These are phyloP conservation scores for Schrankia costaestrigalis DNA, from an alignment of 2,888 invertebrate genomes.

Conservation along the genomic window DNA sequence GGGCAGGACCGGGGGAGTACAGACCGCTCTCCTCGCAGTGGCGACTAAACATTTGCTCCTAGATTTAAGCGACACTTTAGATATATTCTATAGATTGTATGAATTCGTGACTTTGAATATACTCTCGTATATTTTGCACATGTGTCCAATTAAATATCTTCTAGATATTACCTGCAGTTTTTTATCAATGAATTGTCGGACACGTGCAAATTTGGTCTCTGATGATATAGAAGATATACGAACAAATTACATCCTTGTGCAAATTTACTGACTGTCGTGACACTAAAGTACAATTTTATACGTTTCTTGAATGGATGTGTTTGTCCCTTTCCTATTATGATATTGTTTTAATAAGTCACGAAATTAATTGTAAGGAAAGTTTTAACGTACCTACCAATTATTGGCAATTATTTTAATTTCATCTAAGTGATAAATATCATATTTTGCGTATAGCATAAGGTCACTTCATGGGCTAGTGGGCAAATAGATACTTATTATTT, in stretches of 20 bases:
- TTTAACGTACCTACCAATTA: constrained; percentile 36
- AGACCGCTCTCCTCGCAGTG: constrained; percentile 71
- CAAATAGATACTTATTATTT: constrained; percentile 25
- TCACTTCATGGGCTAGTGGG: constrained; percentile 25
- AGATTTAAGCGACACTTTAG: neutral
- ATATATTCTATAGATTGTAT: neutral
- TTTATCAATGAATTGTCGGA: constrained; percentile 16
- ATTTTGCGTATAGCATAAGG: constrained; percentile 14
- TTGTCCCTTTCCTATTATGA: neutral
- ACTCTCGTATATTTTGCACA: neutral
- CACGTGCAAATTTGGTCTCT: too few relatives aligned
- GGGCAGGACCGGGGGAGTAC: constrained; percentile 51
- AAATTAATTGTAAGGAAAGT: constrained; percentile 36
- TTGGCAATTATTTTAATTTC: constrained; percentile 29
- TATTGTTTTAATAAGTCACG: constrained; percentile 31
- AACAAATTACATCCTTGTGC: too few relatives aligned
- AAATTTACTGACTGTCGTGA: too few relatives aligned
- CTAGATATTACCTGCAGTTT: neutral
- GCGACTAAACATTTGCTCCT: constrained; percentile 45
- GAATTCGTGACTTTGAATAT: neutral
- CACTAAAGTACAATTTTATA: constrained; percentile 26
- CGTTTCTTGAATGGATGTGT: constrained; percentile 1
- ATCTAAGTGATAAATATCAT: constrained; percentile 21
- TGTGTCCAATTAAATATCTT: neutral
- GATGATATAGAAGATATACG: neutral